A percentile compares a stretch with the other conserved stretches of the same genome.
phyloP scores from a whole-genome alignment of 2,797 vertebrate species.

The Crocodylus rhombifer region DNA sequence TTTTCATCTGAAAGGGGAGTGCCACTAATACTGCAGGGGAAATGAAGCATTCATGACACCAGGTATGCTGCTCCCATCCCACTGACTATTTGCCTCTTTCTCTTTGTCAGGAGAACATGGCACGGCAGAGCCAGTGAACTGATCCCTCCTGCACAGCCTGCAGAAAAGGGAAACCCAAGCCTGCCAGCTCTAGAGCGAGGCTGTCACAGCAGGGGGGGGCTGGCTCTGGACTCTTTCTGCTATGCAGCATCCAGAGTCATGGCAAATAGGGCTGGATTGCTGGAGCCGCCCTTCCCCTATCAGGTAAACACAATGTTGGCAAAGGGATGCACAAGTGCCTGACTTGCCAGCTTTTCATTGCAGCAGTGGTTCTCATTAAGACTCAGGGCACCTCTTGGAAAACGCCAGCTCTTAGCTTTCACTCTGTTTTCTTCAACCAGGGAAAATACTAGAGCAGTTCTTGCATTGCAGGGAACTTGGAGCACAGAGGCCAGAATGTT shows the following conservation, averaged over 20 bases:
- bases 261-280: neutral
- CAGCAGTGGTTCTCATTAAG: too few relatives aligned
- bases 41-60: neutral
- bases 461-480: too few relatives aligned
- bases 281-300: neutral
- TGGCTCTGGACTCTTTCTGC: neutral
- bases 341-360: too few relatives aligned
- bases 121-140: neutral
- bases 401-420: too few relatives aligned
- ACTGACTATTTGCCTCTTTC: neutral
- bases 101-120: too few relatives aligned
- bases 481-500: too few relatives aligned
- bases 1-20: neutral
- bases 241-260: neutral
- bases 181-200: fast-evolving
- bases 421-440: too few relatives aligned
- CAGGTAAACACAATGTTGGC: too few relatives aligned
- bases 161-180: neutral
- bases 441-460: too few relatives aligned
- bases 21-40: neutral
- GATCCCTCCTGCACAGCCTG: neutral
- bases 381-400: too few relatives aligned
- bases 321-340: too few relatives aligned
- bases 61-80: neutral
- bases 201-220: neutral